These are phyloP conservation scores for Alouatta palliata DNA, from an alignment of 2,113 vertebrate genomes.

Conservation along the genomic window DNA sequence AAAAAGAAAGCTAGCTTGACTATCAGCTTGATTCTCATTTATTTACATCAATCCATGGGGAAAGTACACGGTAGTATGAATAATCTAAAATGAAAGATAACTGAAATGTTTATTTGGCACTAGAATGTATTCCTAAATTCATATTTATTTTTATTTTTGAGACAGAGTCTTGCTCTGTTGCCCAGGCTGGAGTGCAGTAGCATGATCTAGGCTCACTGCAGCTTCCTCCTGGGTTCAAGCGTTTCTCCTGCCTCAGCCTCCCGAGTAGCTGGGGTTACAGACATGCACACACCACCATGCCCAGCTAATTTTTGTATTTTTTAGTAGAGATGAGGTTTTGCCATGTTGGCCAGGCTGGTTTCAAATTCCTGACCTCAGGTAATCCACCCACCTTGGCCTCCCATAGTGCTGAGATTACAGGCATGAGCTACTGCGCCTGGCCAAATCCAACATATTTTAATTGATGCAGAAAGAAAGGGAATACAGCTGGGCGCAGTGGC, in stretches of 20 bases:
- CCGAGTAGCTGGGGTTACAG: neutral
- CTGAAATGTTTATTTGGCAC: neutral
- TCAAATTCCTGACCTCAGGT: neutral
- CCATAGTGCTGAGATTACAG: neutral
- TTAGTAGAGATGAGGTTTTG: neutral
- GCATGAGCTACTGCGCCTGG: neutral
- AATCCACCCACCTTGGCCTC: neutral
- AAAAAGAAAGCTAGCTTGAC: too few species aligned
- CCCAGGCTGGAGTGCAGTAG: neutral
- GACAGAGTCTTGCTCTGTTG: neutral
- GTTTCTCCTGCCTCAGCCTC: neutral
- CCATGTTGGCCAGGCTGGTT: neutral
- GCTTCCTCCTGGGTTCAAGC: neutral
- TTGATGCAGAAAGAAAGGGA: neutral
- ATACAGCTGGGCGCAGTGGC: neutral
- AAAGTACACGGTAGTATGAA: neutral
- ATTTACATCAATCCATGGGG: neutral
- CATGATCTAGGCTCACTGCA: neutral
- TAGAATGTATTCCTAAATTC: neutral
- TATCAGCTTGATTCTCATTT: neutral
- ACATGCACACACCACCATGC: neutral
- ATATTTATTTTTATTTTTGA: neutral
- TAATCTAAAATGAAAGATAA: constrained; percentile 21
- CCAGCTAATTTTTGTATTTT: neutral
- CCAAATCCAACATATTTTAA: neutral